phyloP scores from a whole-genome alignment of 2,888 invertebrate genomes.

The Phortica magna region DNA sequence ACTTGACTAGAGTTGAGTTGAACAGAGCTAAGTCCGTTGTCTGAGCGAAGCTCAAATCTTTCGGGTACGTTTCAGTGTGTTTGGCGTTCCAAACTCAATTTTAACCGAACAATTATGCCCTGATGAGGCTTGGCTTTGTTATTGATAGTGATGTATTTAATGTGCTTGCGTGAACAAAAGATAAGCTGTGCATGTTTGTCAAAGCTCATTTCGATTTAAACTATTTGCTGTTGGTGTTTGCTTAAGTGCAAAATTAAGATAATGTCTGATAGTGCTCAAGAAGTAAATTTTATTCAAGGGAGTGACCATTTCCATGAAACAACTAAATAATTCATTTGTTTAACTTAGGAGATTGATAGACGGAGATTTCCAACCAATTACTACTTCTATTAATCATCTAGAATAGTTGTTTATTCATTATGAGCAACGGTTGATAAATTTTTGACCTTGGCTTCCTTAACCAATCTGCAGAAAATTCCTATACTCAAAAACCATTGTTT shows the following conservation, averaged over 20 bases:
- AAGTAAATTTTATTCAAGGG: not conserved
- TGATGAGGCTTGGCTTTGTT: not conserved
- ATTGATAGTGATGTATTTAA: not conserved
- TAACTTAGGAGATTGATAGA: too few relatives aligned
- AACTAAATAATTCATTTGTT: too few relatives aligned
- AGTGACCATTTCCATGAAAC: not conserved
- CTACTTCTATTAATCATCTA: too few relatives aligned
- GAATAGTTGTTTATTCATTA: too few relatives aligned
- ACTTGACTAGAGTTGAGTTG: not conserved
- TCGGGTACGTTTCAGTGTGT: not conserved
- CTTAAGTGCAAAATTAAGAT: not conserved
- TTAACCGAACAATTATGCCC: constrained; percentile 26
- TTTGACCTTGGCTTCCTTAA: too few relatives aligned
- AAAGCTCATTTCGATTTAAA: constrained; percentile 22
- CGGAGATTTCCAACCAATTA: too few relatives aligned
- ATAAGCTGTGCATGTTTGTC: not conserved
- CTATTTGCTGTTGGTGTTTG: not conserved
- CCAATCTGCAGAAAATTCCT: too few relatives aligned
- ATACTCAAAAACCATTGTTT: too few relatives aligned
- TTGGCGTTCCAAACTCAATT: too few relatives aligned
- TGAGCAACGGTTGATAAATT: too few relatives aligned
- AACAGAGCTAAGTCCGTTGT: not conserved
- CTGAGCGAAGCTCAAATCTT: not conserved
- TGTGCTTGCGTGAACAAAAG: not conserved
- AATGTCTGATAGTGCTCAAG: not conserved